phyloP scores from a whole-genome alignment of 2,113 vertebrate genomes.

The Gnathonemus echidnorhynchus region DNA sequence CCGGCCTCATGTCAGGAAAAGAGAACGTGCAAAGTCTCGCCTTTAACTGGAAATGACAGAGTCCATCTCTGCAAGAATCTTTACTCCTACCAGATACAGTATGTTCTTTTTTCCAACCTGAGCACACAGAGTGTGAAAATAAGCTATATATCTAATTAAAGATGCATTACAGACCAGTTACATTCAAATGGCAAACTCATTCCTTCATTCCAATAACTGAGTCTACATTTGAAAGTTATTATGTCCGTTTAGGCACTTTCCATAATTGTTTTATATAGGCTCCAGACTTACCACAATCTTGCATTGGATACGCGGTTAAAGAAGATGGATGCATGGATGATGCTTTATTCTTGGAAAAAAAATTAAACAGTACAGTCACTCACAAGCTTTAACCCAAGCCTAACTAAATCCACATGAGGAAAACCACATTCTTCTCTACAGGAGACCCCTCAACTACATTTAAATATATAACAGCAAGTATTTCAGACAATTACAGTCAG shows the following conservation, averaged over 20 bases:
- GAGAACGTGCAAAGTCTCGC: neutral
- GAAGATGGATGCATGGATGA: neutral
- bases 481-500: conserved; percentile 28
- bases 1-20: conserved; percentile 41
- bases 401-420: conserved; percentile 34
- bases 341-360: neutral
- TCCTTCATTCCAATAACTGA: neutral
- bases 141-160: conserved; percentile 33
- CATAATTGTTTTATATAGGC: neutral
- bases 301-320: neutral
- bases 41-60: conserved; percentile 22
- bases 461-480: conserved; percentile 25
- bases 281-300: neutral
- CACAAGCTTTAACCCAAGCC: conserved; percentile 14
- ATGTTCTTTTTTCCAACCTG: conserved; percentile 27
- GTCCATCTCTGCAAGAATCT: conserved; percentile 4
- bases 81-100: conserved; percentile 19
- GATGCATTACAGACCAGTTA: conserved; percentile 25
- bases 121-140: conserved; percentile 28
- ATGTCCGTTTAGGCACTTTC: neutral
- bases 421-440: conserved; percentile 26
- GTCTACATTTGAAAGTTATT: neutral
- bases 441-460: conserved; percentile 32
- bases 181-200: neutral
- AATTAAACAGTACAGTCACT: neutral